Conservation (phyloP, 2,888 invertebrate species). For the Sarcophaga subvicina region DNA sequence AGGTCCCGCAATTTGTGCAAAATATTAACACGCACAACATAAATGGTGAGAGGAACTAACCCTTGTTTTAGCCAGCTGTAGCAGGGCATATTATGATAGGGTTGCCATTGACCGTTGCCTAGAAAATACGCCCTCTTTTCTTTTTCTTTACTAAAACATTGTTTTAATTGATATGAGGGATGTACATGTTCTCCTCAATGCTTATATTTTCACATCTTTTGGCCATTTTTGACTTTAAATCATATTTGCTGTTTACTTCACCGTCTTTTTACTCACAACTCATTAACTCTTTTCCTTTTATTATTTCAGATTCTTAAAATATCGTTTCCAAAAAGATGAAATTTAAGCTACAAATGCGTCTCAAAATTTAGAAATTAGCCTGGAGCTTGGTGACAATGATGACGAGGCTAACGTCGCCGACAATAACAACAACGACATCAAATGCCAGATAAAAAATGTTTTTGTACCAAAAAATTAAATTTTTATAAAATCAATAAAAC, state of each 20-base stretch:
- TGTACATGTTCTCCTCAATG: no score
- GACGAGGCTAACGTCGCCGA: neutral
- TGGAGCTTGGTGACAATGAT: neutral
- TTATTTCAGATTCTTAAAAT: conserved; percentile 32
- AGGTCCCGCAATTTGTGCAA: no score
- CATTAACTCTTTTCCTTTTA: neutral
- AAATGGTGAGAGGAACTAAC: no score
- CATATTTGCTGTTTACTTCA: neutral
- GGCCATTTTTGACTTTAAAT: no score
- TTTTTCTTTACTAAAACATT: no score
- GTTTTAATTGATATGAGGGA: no score
- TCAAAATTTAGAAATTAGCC: neutral
- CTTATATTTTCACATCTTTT: no score
- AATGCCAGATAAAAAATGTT: neutral
- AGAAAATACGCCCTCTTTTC: no score
- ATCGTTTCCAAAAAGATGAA: neutral
- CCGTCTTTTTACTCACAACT: neutral
- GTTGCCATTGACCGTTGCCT: no score
- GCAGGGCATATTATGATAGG: no score
- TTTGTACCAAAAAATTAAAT: neutral
- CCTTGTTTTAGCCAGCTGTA: no score
- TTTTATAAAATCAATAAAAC: neutral
- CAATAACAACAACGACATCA: neutral
- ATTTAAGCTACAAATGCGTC: neutral
- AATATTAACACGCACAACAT: no score